Conservation (phyloP, 2,888 invertebrate species). For the Drosophila ezoana region DNA sequence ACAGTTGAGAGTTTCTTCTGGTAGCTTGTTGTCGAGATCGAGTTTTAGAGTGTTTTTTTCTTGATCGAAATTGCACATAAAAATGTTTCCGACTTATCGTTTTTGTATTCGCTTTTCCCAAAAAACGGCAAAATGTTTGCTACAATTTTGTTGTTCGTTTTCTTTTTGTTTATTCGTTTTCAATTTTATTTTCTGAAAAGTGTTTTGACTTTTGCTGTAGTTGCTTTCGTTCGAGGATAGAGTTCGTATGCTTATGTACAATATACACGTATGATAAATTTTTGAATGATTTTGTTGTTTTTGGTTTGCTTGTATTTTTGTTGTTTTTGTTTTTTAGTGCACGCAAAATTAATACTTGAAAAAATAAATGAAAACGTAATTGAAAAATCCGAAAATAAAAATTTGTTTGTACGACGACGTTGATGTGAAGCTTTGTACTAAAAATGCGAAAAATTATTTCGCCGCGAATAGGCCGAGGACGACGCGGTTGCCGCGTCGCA, state of each 20-base stretch:
- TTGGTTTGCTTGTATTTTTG: conserved; percentile 53
- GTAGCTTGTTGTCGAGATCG: conserved; percentile 54
- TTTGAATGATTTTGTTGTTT: conserved; percentile 55
- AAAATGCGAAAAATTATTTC: conserved; percentile 83
- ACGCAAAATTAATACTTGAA: conserved; percentile 80
- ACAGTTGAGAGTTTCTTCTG: conserved; percentile 47
- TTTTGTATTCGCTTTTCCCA: conserved; percentile 21
- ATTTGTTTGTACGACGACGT: conserved; percentile 84
- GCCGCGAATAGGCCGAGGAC: conserved; percentile 81
- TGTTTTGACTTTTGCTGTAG: conserved; percentile 41
- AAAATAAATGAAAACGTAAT: conserved; percentile 84
- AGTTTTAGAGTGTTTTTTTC: conserved; percentile 37
- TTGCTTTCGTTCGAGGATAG: conserved; percentile 58
- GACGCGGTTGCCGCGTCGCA: conserved; percentile 66
- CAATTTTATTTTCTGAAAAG: conserved; percentile 34
- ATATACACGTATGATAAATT: conserved; percentile 57
- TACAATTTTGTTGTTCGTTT: conserved; percentile 20
- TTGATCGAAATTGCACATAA: conserved; percentile 55
- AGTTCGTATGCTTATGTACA: conserved; percentile 43
- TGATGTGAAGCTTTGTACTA: conserved; percentile 84
- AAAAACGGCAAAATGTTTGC: conserved; percentile 48
- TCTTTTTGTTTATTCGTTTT: conserved; percentile 3
- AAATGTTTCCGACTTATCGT: conserved; percentile 40
- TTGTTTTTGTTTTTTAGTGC: conserved; percentile 79
- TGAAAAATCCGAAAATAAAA: conserved; percentile 83